Conservation (phyloP, 2,797 vertebrate species). For the Lycodopsis pacificus region DNA sequence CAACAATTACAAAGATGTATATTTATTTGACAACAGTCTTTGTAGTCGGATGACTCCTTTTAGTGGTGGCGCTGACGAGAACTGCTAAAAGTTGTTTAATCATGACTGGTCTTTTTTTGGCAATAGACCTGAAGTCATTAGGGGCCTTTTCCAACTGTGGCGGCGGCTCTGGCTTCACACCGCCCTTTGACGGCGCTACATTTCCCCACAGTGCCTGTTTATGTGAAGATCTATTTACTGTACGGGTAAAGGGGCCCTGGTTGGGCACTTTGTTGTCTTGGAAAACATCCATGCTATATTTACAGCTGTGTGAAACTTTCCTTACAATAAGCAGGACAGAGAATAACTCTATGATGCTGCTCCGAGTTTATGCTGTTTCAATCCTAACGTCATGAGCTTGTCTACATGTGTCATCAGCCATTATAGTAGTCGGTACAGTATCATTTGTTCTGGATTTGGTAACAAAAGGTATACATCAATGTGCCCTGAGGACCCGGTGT, state of each 20-base stretch:
- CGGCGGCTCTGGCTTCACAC: constrained; percentile 49
- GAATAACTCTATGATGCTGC: neutral
- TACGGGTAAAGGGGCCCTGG: constrained; percentile 19
- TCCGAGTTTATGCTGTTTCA: neutral
- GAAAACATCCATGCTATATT: constrained; percentile 16
- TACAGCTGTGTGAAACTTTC: neutral
- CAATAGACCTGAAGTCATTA: constrained; percentile 42
- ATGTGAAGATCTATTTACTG: constrained; percentile 56
- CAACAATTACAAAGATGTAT: constrained; percentile 59
- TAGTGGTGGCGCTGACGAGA: constrained; percentile 49
- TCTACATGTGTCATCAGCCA: neutral
- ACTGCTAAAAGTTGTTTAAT: constrained; percentile 69
- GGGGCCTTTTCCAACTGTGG: constrained; percentile 32
- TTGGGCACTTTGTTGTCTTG: constrained; percentile 4
- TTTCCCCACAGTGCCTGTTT: constrained; percentile 56
- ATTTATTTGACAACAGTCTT: constrained; percentile 65
- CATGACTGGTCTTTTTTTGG: constrained; percentile 67
- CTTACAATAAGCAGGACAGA: neutral
- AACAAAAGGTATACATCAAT: constrained; percentile 13
- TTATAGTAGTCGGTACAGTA: neutral
- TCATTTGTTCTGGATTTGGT: neutral
- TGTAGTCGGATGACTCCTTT: constrained; percentile 64
- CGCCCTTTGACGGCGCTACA: constrained; percentile 17
- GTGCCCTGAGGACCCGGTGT: neutral
- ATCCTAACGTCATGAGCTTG: neutral